Base-by-base conservation (phyloP, 2,888 invertebrate species). In the Geophilus truncorum region DNA sequence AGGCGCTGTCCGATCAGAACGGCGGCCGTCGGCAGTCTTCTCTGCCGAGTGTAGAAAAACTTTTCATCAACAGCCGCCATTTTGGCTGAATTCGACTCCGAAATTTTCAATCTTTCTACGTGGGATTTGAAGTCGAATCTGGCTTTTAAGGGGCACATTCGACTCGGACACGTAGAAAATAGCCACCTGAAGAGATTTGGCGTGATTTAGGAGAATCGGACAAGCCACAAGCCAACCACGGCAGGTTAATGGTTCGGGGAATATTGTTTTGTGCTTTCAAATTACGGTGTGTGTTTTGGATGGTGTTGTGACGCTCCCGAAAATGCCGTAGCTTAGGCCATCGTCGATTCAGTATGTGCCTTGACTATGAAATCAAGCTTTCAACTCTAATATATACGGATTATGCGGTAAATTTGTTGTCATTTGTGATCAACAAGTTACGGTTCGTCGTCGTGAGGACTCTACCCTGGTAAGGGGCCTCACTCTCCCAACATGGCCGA, bases 11-110 rank as follows among this genome's bases (percentile, higher is more conserved):
- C 83, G 83, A 81, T 81, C 82, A 81, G 84, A 62, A 79, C 78
- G 78, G 45, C 78, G 25, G 51, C 40, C 45, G 78, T 86, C 87
- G 86, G 86, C 81, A 85, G 84, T 84, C 83, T 85, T 90, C 92
- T 93, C 92, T 94, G 94, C 94, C 94, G 94, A 94, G 94, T 93
- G 93, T 93, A 93, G 92, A 93, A 94, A 93, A 94, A 94, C 92
- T 94, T 93, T 91, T 93, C 93, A 93, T 93, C 93, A 93, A 93
- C 93, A 93, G 93, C 94, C 93, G 94, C 94, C 94, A 94, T 94
- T 92, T 94, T 94, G 93, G 91, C 91, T 91, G 91, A 91, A 90
- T 90, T 90, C 90, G 91, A 91, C 91, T 91, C 90, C 90, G 90
- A 91, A 91, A 91, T 91, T 92, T 91, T 90, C 90, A 90, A 90